Evolutionary conservation across 2,113 vertebrate species (phyloP).

Genomic region (Sphyrna mokarran): DNA sequence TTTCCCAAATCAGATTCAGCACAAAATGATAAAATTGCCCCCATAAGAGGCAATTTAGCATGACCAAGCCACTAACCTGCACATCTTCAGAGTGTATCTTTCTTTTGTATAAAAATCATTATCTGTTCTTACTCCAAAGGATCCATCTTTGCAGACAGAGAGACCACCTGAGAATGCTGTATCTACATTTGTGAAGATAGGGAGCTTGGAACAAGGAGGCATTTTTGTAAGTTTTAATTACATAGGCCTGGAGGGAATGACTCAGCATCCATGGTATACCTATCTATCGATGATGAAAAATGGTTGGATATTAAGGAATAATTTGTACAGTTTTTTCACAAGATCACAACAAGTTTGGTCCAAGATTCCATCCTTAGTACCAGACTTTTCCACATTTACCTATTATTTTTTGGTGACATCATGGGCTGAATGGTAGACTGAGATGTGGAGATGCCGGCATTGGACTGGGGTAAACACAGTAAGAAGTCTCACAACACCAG

Average conservation of each 20-base stretch:
- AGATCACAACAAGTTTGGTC: too few relatives aligned
- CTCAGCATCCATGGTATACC: conserved; percentile 42
- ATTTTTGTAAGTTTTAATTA: conserved; percentile 46
- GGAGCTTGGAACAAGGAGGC: conserved; percentile 43
- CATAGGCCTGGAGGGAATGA: conserved; percentile 16
- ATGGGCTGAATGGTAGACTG: not conserved
- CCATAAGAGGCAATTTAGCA: too few relatives aligned
- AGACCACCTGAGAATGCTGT: not conserved
- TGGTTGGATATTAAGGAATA: not conserved
- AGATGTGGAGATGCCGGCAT: not conserved
- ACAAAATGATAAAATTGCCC: too few relatives aligned
- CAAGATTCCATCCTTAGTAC: not conserved
- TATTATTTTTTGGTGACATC: not conserved
- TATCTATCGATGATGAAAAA: not conserved
- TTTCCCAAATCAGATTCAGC: too few relatives aligned
- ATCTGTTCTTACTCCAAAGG: conserved; percentile 22
- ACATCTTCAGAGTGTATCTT: not conserved
- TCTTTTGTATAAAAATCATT: not conserved
- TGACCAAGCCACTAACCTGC: too few relatives aligned
- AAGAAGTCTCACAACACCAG: too few relatives aligned
- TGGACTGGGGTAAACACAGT: too few relatives aligned
- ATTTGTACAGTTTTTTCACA: not conserved
- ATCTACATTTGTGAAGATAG: conserved; percentile 43
- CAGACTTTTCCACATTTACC: not conserved
- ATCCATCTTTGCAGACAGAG: not conserved